Evolutionary conservation across 2,888 invertebrate species (phyloP).

Genomic region (Drosophila rubida): DNA sequence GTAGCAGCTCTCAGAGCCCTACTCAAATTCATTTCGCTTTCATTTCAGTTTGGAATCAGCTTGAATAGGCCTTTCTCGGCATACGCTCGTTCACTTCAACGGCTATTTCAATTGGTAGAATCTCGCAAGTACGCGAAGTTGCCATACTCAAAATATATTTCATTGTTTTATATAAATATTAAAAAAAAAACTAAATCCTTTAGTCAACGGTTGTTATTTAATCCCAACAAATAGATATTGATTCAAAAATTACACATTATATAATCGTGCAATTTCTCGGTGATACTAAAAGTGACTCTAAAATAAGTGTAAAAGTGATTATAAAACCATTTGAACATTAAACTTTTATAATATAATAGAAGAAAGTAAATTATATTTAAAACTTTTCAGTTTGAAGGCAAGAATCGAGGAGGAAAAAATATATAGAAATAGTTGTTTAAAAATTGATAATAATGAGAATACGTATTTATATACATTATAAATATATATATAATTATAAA

Average conservation of each 20-base stretch:
- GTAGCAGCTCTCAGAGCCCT: conserved; percentile 39
- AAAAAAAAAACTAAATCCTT: conserved; percentile 10
- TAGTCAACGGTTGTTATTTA: background rate
- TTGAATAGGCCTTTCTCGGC: conserved; percentile 45
- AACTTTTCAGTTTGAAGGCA: background rate
- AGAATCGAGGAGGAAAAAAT: background rate
- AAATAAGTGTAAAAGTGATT: conserved; percentile 64
- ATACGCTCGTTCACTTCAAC: conserved; percentile 50
- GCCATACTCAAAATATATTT: conserved; percentile 30
- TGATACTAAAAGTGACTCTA: conserved; percentile 51
- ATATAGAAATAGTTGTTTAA: background rate
- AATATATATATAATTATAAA: background rate
- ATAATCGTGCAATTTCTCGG: conserved; percentile 48
- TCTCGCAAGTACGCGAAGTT: conserved; percentile 46
- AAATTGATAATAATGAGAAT: background rate
- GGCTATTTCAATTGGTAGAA: conserved; percentile 42
- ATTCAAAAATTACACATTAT: conserved; percentile 38
- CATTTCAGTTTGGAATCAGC: conserved; percentile 68
- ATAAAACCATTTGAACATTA: conserved; percentile 48
- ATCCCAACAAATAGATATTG: background rate
- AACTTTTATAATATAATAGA: background rate
- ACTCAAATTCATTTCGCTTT: conserved; percentile 67
- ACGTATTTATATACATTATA: no score
- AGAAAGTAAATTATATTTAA: background rate
- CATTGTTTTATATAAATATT: conserved; percentile 68